A percentile compares a stretch with the other conserved stretches of the same genome.
These are phyloP conservation scores for Chymomyza procnemis DNA, from an alignment of 2,888 invertebrate species.

Conservation along the genomic window DNA sequence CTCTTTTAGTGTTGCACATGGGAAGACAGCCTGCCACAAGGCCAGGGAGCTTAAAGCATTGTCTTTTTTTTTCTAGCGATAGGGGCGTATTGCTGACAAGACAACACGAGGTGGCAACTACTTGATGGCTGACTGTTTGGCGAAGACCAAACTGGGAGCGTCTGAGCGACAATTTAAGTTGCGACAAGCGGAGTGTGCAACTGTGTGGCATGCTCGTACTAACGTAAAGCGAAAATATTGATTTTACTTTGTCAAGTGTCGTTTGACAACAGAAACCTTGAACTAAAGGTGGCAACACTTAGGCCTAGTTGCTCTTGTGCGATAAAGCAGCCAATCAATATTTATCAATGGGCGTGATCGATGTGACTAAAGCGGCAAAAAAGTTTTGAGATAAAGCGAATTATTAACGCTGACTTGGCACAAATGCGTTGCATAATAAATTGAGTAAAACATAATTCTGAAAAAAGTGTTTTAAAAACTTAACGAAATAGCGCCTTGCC, in stretches of 20 bases:
- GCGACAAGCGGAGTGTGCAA: neutral
- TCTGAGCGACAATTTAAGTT: neutral
- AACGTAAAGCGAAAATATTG: neutral
- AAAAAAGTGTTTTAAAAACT: no score
- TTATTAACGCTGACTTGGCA: no score
- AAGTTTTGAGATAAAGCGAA: no score
- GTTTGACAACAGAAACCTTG: neutral
- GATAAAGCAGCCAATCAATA: neutral
- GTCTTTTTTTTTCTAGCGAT: neutral
- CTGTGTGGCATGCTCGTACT: neutral
- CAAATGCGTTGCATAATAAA: no score
- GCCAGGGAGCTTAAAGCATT: neutral
- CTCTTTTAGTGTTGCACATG: slow-evolving; percentile 39
- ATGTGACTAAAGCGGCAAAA: neutral
- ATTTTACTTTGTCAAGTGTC: neutral
- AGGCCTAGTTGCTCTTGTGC: neutral
- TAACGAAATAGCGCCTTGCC: no score
- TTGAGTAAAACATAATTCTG: no score
- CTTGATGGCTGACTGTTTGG: neutral
- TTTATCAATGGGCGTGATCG: neutral
- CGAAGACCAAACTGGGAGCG: no score
- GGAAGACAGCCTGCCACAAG: slow-evolving; percentile 16
- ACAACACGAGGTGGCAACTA: slow-evolving; percentile 25
- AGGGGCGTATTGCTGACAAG: slow-evolving; percentile 10
- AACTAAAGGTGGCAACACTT: neutral